Conservation (phyloP, 2,113 vertebrate genomes). For the Parus major region DNA sequence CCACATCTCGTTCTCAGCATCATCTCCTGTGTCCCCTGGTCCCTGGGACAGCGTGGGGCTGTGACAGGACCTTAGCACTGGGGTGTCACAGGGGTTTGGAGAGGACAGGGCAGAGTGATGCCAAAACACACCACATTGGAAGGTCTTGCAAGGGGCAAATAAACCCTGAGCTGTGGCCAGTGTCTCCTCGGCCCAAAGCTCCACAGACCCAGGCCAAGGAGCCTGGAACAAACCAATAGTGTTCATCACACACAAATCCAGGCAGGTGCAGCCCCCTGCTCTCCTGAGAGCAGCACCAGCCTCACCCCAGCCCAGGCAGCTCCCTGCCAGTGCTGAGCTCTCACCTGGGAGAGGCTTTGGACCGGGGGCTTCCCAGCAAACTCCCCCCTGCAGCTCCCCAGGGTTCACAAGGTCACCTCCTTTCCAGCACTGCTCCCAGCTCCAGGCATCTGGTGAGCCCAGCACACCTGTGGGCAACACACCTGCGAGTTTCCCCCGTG, state of each 20-base stretch:
- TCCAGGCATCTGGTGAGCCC: background rate
- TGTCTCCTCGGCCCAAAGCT: background rate
- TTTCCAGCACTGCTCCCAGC: background rate
- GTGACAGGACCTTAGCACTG: background rate
- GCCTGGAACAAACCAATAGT: fast-evolving
- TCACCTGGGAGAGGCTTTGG: fast-evolving
- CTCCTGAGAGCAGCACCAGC: background rate
- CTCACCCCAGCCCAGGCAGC: background rate
- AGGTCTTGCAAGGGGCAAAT: background rate
- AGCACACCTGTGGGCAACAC: background rate
- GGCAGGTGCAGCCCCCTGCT: background rate
- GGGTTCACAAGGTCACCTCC: background rate
- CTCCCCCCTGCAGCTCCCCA: background rate
- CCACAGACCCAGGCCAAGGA: background rate
- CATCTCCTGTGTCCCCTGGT: background rate
- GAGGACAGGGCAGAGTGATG: background rate
- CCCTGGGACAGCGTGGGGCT: fast-evolving
- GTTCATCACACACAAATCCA: no score
- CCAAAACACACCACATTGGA: background rate
- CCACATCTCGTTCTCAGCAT: background rate
- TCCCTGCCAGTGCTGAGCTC: background rate
- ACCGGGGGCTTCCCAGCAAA: background rate
- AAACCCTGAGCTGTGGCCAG: fast-evolving
- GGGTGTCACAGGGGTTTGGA: background rate
- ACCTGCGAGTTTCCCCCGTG: background rate